Evolutionary conservation across 2,797 vertebrate species (phyloP).

Genomic region (Lutjanus campechanus): DNA sequence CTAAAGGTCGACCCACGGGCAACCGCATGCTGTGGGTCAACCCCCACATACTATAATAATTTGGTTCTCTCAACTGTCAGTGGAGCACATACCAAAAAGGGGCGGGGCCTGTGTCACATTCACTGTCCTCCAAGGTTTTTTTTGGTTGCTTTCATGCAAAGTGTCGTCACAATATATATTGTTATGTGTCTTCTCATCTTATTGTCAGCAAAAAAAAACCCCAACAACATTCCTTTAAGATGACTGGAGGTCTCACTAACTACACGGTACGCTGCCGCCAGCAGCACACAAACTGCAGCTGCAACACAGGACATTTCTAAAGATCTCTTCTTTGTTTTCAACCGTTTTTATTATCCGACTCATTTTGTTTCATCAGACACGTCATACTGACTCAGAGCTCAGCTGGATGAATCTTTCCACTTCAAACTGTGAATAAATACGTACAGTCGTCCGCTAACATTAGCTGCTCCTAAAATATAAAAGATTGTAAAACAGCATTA

Average conservation of each 20-base stretch:
- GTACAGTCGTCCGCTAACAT: conserved; percentile 17
- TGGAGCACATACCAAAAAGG: too few relatives aligned
- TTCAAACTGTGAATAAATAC: conserved; percentile 26
- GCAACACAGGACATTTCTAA: background rate
- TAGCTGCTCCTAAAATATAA: conserved; percentile 51
- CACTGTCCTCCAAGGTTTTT: too few relatives aligned
- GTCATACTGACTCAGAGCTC: background rate
- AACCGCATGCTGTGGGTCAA: too few relatives aligned
- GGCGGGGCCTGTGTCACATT: too few relatives aligned
- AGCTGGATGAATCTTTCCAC: background rate
- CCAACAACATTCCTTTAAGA: background rate
- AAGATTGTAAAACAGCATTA: conserved; percentile 1
- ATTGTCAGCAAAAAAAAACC: background rate
- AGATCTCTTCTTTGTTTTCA: background rate
- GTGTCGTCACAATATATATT: too few relatives aligned
- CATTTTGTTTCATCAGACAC: conserved; percentile 1
- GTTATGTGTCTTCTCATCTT: background rate
- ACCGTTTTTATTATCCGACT: background rate
- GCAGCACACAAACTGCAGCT: background rate
- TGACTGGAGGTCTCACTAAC: background rate
- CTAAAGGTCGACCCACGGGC: too few relatives aligned
- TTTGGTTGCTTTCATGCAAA: too few relatives aligned
- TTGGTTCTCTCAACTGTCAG: too few relatives aligned
- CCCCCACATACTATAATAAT: too few relatives aligned
- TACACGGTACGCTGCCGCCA: background rate